Evolutionary conservation across 2,797 vertebrate species (phyloP).

Genomic region (Sebastolobus altivelis): DNA sequence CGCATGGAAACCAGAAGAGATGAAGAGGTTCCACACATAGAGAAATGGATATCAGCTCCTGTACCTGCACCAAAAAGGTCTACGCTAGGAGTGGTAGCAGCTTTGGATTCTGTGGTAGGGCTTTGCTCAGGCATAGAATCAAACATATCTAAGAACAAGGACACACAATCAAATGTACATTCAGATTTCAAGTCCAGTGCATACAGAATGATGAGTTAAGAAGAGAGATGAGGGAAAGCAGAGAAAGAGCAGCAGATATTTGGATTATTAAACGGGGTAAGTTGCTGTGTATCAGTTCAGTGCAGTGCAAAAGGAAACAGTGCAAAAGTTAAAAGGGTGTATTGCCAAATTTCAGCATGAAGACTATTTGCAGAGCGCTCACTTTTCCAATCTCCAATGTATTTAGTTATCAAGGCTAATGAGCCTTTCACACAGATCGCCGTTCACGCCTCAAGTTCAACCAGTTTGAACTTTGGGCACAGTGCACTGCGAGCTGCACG

Average conservation of each 20-base stretch:
- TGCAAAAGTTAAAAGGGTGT: constrained; percentile 67
- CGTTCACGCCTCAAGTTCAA: too few species aligned
- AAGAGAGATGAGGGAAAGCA: constrained; percentile 67
- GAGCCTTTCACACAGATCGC: too few species aligned
- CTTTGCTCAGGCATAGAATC: constrained; percentile 95
- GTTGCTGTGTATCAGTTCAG: constrained; percentile 48
- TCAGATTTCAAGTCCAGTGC: constrained; percentile 80
- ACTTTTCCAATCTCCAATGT: background rate
- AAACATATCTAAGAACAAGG: constrained; percentile 99
- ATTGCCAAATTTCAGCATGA: constrained; percentile 35
- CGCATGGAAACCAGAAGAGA: constrained; percentile 75
- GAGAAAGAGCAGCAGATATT: constrained; percentile 65
- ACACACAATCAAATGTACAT: constrained; percentile 90
- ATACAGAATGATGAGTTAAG: constrained; percentile 71
- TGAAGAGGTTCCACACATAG: constrained; percentile 80
- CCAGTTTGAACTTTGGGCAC: too few species aligned
- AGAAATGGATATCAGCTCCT: constrained; percentile 82
- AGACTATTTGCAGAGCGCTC: background rate
- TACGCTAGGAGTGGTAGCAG: constrained; percentile 97
- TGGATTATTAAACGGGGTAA: constrained; percentile 38
- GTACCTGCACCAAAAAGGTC: constrained; percentile 99
- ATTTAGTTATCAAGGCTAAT: background rate
- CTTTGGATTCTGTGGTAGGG: constrained; percentile 93
- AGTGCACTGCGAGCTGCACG: too few species aligned
- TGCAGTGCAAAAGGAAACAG: constrained; percentile 64